Percentiles rank a stretch among this genome's conserved stretches.
These are phyloP conservation scores for Littorina saxatilis DNA, from an alignment of 1,140 invertebrate genomes.

Conservation along the genomic window DNA sequence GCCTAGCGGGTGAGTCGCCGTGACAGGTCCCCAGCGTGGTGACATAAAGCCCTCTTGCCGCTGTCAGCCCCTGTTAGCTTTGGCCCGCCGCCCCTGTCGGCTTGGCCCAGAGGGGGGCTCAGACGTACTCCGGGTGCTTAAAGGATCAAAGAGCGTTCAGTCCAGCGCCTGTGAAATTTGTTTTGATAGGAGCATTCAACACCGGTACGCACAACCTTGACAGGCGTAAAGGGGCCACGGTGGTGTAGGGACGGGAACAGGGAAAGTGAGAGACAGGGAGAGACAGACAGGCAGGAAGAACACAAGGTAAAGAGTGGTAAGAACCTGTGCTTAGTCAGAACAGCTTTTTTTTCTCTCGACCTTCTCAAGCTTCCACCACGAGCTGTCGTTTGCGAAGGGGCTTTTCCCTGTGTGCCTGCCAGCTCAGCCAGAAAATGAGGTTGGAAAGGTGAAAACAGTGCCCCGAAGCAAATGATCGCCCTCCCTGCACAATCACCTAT, in stretches of 20 bases:
- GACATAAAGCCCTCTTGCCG: constrained; percentile 36
- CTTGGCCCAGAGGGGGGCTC: not conserved
- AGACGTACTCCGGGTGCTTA: constrained; percentile 31
- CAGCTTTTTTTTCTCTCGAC: not conserved
- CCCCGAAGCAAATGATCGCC: not conserved
- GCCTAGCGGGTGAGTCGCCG: not conserved
- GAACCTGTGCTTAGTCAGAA: not conserved
- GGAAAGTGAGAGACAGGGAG: too few species aligned
- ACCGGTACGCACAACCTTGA: not conserved
- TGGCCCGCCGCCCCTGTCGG: not conserved
- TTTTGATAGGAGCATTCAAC: constrained; percentile 28
- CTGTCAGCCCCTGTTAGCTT: constrained; percentile 30
- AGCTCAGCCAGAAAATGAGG: constrained; percentile 18
- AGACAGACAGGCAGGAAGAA: not conserved
- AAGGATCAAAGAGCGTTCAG: constrained; percentile 35
- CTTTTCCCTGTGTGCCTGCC: not conserved
- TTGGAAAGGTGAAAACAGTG: constrained; percentile 36
- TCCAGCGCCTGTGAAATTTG: constrained; percentile 31
- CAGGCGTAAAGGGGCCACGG: not conserved
- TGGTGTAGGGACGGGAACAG: not conserved
- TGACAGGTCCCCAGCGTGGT: constrained; percentile 22
- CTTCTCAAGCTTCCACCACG: not conserved
- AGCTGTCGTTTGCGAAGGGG: not conserved
- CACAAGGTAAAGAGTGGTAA: not conserved
- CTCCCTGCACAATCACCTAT: not conserved